Evolutionary conservation across 2,888 invertebrate species (phyloP).

Genomic region (Pegoplata infirma): DNA sequence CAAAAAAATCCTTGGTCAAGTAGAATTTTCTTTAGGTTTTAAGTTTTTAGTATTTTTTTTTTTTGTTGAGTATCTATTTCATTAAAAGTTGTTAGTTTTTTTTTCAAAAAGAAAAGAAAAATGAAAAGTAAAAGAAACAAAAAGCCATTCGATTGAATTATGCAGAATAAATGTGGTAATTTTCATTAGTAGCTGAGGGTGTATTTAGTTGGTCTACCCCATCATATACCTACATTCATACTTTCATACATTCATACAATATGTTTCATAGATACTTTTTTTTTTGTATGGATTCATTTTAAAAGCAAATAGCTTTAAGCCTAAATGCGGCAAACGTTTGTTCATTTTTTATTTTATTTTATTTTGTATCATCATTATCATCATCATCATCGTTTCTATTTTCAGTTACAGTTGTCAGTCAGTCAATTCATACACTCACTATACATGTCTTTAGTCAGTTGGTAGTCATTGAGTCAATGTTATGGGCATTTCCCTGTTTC

Average conservation of each 20-base stretch:
- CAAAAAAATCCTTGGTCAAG: background rate
- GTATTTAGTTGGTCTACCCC: background rate
- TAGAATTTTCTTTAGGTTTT: background rate
- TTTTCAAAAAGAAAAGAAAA: too few relatives aligned
- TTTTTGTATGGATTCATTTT: conserved; percentile 49
- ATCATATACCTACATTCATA: too few relatives aligned
- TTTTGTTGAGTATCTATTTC: conserved; percentile 25
- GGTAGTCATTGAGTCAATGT: conserved; percentile 53
- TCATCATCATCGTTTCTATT: background rate
- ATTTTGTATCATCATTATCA: too few relatives aligned
- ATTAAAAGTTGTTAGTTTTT: conserved; percentile 23
- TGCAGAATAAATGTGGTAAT: conserved; percentile 8
- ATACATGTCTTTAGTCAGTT: too few relatives aligned
- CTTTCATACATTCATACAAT: too few relatives aligned
- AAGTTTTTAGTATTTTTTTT: background rate
- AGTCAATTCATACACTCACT: conserved; percentile 14
- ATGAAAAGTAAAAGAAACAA: background rate
- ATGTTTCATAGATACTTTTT: background rate
- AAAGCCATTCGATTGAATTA: conserved; percentile 11
- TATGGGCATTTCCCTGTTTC: conserved; percentile 17
- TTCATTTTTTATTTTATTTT: too few relatives aligned
- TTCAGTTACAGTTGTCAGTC: background rate
- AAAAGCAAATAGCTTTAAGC: conserved; percentile 32
- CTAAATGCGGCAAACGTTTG: conserved; percentile 41
- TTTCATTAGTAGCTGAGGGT: conserved; percentile 22